phyloP scores from a whole-genome alignment of 2,113 vertebrate genomes.

The Tragelaphus buxtoni region DNA sequence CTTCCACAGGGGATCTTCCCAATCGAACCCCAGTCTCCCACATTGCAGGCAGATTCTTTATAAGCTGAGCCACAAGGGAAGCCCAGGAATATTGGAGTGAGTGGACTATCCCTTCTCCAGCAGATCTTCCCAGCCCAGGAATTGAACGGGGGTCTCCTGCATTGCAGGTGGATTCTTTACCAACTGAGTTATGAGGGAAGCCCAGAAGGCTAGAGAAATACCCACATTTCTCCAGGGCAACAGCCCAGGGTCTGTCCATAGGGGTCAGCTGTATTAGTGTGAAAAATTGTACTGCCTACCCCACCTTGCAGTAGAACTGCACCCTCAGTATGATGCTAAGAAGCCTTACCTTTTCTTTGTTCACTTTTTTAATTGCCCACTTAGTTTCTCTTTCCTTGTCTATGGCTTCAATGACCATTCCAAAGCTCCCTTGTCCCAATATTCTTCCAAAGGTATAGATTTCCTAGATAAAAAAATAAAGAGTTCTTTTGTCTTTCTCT shows the following conservation, averaged over 20 bases:
- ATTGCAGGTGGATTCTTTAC: background rate
- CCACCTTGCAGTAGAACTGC: rapidly evolving
- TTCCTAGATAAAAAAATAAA: conserved; percentile 75
- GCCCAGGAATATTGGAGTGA: background rate
- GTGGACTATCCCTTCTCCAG: background rate
- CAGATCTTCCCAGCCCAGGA: background rate
- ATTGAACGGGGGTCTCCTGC: background rate
- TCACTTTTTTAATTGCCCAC: conserved; percentile 87
- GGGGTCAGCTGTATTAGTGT: background rate
- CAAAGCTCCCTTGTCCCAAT: conserved; percentile 88
- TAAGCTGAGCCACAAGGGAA: background rate
- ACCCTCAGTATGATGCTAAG: background rate
- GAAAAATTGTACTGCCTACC: background rate
- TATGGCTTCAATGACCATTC: conserved; percentile 85
- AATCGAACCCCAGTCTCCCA: background rate
- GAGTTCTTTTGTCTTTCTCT: conserved; percentile 8
- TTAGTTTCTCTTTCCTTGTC: conserved; percentile 82
- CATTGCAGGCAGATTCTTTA: background rate
- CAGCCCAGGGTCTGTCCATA: background rate
- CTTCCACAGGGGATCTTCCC: background rate
- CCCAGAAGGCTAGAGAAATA: background rate
- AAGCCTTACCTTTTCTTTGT: conserved; percentile 84
- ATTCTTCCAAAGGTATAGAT: conserved; percentile 86
- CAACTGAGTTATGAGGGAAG: background rate
- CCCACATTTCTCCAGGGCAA: background rate